Percentiles rank a stretch among this genome's conserved stretches.
These are phyloP conservation scores for Drosophila yooni DNA, from an alignment of 2,888 invertebrate species.

Conservation along the genomic window DNA sequence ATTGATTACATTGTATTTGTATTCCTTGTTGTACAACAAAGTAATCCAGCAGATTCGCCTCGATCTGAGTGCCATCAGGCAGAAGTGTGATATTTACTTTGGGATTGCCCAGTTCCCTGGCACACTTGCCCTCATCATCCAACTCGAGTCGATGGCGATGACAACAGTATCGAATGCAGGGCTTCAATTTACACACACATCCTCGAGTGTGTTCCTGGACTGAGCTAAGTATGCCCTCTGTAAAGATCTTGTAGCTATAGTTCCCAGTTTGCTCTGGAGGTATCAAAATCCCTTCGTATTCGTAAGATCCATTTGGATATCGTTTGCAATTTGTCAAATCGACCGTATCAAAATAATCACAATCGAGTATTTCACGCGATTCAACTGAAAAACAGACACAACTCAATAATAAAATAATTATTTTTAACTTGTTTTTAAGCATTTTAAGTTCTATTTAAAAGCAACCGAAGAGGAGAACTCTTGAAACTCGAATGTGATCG, in stretches of 20 bases:
- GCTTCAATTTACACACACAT: too few species aligned
- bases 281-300: too few species aligned
- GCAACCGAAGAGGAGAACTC: not conserved
- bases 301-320: slow-evolving; percentile 55
- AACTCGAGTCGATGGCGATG: not conserved
- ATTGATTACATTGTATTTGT: not conserved
- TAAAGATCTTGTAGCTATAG: too few species aligned
- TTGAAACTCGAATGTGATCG: not conserved
- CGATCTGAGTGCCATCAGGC: not conserved
- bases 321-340: slow-evolving; percentile 46
- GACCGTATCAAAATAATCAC: slow-evolving; percentile 50
- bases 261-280: too few species aligned
- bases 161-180: too few species aligned
- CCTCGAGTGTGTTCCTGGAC: too few species aligned
- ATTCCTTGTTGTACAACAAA: slow-evolving; percentile 17
- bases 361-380: slow-evolving; percentile 10
- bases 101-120: not conserved
- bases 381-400: not conserved
- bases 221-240: fast-evolving
- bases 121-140: not conserved
- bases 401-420: not conserved
- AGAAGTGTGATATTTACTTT: slow-evolving; percentile 13
- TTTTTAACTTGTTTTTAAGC: not conserved
- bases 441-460: not conserved
- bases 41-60: slow-evolving; percentile 3